These are phyloP conservation scores for Chirona hameri DNA, from an alignment of 2,888 invertebrate species.

Conservation along the genomic window DNA sequence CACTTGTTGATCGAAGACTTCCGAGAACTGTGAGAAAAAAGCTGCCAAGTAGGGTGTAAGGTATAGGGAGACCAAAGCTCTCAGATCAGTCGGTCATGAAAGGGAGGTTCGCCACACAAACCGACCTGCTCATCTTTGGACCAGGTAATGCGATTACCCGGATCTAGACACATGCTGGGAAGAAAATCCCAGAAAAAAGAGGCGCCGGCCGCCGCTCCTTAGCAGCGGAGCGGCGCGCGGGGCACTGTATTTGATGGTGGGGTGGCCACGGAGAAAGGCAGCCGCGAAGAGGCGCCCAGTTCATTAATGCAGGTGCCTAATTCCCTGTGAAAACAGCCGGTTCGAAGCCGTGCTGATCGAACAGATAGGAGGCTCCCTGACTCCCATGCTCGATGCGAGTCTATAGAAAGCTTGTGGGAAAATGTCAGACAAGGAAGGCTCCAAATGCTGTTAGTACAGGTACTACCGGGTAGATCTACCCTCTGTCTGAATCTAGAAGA, in stretches of 20 bases:
- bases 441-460: too few species aligned
- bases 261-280: neutral
- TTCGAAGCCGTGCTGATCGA: neutral
- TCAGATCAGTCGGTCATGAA: too few species aligned
- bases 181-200: neutral
- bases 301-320: neutral
- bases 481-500: too few species aligned
- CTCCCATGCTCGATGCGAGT: neutral
- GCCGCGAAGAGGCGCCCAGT: neutral
- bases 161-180: neutral
- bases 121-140: too few species aligned
- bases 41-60: too few species aligned
- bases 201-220: neutral
- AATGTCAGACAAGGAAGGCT: too few species aligned
- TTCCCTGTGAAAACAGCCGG: neutral
- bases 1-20: too few species aligned
- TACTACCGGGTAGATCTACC: too few species aligned
- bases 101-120: too few species aligned
- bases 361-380: neutral
- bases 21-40: too few species aligned
- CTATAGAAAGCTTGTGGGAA: too few species aligned
- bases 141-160: neutral
- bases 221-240: neutral
- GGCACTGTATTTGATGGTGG: neutral
- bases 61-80: too few species aligned